A percentile compares a stretch with the other conserved stretches of the same genome.
Conservation (phyloP, 2,888 invertebrate genomes). For the Luperina testacea region DNA sequence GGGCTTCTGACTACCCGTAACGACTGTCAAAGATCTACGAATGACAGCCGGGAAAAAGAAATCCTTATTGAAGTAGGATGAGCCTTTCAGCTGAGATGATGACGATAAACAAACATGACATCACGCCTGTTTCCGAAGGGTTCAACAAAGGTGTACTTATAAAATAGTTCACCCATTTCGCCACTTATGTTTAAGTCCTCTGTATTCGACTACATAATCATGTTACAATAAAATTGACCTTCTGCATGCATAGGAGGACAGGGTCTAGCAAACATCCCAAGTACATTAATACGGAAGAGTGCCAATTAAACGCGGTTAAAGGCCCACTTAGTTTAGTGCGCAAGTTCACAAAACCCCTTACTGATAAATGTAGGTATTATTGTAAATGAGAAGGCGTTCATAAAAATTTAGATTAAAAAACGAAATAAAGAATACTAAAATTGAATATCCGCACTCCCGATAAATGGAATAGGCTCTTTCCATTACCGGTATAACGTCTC, state of each 20-base stretch:
- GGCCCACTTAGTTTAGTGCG: background rate
- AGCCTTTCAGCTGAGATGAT: background rate
- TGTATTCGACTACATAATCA: background rate
- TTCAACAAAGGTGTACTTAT: too few relatives aligned
- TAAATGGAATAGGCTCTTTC: background rate
- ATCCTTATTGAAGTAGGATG: background rate
- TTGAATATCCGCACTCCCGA: background rate
- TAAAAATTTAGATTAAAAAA: background rate
- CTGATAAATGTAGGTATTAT: background rate
- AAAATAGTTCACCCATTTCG: background rate
- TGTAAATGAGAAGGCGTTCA: background rate
- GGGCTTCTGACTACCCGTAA: background rate
- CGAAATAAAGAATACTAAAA: background rate
- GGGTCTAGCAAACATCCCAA: background rate
- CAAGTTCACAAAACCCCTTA: background rate
- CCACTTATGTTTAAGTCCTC: background rate
- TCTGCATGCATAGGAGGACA: too few relatives aligned
- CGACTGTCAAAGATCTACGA: background rate
- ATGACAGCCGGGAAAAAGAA: background rate
- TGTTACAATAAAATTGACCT: too few relatives aligned
- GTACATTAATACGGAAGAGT: background rate
- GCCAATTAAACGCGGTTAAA: slow-evolving; percentile 14
- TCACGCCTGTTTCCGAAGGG: too few relatives aligned
- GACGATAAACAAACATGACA: background rate
- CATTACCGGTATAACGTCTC: background rate